Percentiles rank a stretch among this genome's conserved stretches.
Conservation (phyloP, 92 coral and sea anemone species). For the Paragorgia papillata region DNA sequence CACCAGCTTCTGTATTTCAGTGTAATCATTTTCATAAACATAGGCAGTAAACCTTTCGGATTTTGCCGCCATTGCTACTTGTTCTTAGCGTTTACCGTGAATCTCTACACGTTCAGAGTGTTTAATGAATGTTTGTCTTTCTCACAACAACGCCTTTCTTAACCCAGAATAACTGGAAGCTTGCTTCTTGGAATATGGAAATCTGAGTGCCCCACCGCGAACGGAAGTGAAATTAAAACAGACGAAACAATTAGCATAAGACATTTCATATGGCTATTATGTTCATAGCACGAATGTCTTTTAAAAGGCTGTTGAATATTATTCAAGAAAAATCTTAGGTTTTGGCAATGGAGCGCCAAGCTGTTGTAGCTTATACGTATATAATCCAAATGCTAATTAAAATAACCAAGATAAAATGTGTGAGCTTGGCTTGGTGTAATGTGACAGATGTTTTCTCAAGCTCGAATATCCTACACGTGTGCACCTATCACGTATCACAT, state of each 20-base stretch:
- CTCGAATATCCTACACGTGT: no score
- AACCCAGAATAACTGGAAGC: neutral
- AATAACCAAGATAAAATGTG: no score
- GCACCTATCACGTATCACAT: no score
- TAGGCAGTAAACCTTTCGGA: neutral
- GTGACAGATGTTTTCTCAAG: no score
- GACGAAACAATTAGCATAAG: neutral
- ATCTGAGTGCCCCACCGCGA: neutral
- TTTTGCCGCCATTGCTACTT: neutral
- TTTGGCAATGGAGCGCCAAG: no score
- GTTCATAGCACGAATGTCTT: no score
- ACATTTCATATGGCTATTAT: no score
- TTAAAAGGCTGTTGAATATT: no score
- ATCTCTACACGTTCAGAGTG: neutral
- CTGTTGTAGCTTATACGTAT: no score
- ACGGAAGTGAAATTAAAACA: slow-evolving; percentile 7
- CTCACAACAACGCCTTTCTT: neutral
- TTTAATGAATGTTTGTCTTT: neutral
- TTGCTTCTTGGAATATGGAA: neutral
- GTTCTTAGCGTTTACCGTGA: neutral
- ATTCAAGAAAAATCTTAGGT: no score
- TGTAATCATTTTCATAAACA: slow-evolving; percentile 67
- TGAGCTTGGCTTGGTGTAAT: no score
- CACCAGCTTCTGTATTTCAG: slow-evolving; percentile 66
- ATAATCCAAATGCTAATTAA: no score